Conservation (phyloP, 2,113 vertebrate species). For the Dipodomys stephensi region DNA sequence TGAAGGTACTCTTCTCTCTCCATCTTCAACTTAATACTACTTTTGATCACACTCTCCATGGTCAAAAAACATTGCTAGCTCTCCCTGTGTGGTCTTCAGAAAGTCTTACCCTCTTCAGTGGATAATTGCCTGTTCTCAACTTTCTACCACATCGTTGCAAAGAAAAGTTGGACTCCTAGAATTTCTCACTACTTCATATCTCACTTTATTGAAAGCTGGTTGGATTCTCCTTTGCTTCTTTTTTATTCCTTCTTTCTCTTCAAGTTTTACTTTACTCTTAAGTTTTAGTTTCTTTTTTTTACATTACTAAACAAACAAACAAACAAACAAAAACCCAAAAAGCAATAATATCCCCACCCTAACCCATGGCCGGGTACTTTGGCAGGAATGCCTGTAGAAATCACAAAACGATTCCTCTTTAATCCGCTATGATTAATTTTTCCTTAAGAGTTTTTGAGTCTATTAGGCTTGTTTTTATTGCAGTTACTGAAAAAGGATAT, state of each 20-base stretch:
- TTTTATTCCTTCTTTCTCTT: slow-evolving; percentile 18
- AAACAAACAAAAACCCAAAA: too few species aligned
- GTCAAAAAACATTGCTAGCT: slow-evolving; percentile 21
- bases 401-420: slow-evolving; percentile 67
- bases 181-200: slow-evolving; percentile 52
- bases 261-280: slow-evolving; percentile 58
- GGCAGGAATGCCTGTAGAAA: slow-evolving; percentile 53
- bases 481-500: slow-evolving; percentile 78
- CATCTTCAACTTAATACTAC: neutral
- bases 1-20: neutral
- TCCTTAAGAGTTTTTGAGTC: slow-evolving; percentile 68
- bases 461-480: slow-evolving; percentile 75
- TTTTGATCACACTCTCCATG: slow-evolving; percentile 12
- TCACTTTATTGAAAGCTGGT: neutral
- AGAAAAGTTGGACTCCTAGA: slow-evolving; percentile 36
- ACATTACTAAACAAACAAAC: slow-evolving; percentile 55
- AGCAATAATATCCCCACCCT: neutral
- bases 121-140: slow-evolving; percentile 66
- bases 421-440: slow-evolving; percentile 69
- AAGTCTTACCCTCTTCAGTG: neutral
- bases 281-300: slow-evolving; percentile 61
- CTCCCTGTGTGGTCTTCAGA: slow-evolving; percentile 70
- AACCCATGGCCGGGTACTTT: slow-evolving; percentile 61
- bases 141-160: slow-evolving; percentile 64
- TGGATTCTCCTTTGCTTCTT: slow-evolving; percentile 16